These are phyloP conservation scores for Brachionichthys hirsutus DNA, from an alignment of 2,113 vertebrate genomes.

Conservation along the genomic window DNA sequence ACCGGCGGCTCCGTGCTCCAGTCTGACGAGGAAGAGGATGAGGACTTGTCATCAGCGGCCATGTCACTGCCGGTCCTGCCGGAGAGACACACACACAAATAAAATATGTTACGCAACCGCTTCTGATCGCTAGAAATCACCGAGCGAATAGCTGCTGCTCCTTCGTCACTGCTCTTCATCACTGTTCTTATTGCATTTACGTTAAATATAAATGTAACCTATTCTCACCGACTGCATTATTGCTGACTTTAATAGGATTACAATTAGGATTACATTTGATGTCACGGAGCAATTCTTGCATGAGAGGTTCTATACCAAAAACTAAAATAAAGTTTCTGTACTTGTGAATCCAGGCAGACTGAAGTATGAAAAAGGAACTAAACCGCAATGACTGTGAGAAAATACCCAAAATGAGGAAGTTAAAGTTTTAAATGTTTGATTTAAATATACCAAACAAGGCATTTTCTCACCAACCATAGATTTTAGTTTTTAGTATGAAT, in stretches of 20 bases:
- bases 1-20: conserved; percentile 80
- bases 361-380: neutral
- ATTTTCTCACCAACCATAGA: too few relatives aligned
- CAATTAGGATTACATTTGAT: neutral
- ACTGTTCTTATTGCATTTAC: too few relatives aligned
- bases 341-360: too few relatives aligned
- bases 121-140: neutral
- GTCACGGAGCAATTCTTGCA: too few relatives aligned
- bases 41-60: conserved; percentile 89
- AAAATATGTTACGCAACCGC: neutral
- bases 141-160: neutral
- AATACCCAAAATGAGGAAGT: neutral
- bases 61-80: conserved; percentile 82
- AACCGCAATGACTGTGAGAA: neutral
- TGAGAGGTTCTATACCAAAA: too few relatives aligned
- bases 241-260: too few relatives aligned
- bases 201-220: too few relatives aligned
- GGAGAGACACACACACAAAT: neutral
- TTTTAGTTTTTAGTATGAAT: too few relatives aligned
- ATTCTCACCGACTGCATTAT: too few relatives aligned
- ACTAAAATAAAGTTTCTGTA: neutral
- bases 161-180: too few relatives aligned
- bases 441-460: too few relatives aligned
- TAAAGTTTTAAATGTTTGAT: too few relatives aligned
- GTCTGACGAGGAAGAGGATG: conserved; percentile 82